These are phyloP conservation scores for Meriones psammophilus DNA, from an alignment of 2,797 vertebrate genomes.

Conservation along the genomic window DNA sequence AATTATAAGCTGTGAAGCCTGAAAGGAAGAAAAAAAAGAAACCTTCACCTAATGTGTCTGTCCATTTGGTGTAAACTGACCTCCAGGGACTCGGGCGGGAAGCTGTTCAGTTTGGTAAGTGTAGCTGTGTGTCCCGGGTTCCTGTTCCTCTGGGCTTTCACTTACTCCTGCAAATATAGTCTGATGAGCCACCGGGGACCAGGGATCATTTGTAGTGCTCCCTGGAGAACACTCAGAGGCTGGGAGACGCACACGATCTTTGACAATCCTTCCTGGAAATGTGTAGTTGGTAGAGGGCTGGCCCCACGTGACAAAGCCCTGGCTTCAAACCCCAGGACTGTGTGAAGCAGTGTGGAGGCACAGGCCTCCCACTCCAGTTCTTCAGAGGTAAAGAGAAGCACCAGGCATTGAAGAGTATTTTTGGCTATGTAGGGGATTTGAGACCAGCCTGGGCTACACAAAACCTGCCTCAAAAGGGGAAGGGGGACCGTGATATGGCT, in stretches of 20 bases:
- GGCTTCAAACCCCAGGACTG: not conserved
- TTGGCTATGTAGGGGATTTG: not conserved
- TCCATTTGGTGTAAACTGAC: conserved; percentile 82
- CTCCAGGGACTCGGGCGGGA: conserved; percentile 68
- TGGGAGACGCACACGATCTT: not conserved
- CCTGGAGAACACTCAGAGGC: conserved; percentile 22
- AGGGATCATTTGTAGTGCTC: conserved; percentile 32
- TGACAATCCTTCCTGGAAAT: not conserved
- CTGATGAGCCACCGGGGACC: conserved; percentile 64
- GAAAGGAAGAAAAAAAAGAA: not conserved
- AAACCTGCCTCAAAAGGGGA: not conserved
- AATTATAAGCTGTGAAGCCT: conserved; percentile 71
- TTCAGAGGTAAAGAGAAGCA: not conserved
- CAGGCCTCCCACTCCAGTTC: not conserved
- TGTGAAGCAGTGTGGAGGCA: too few species aligned
- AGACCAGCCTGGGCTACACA: not conserved
- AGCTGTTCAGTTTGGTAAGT: conserved; percentile 66
- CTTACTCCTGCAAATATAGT: conserved; percentile 73
- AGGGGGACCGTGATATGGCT: not conserved
- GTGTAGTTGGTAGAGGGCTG: not conserved
- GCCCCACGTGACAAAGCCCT: not conserved
- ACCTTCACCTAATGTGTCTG: conserved; percentile 58
- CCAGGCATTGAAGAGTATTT: not conserved
- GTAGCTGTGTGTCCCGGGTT: conserved; percentile 76
- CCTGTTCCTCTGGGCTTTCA: conserved; percentile 77